phyloP scores from a whole-genome alignment of 2,888 invertebrate species.

The Nemoura dubitans region DNA sequence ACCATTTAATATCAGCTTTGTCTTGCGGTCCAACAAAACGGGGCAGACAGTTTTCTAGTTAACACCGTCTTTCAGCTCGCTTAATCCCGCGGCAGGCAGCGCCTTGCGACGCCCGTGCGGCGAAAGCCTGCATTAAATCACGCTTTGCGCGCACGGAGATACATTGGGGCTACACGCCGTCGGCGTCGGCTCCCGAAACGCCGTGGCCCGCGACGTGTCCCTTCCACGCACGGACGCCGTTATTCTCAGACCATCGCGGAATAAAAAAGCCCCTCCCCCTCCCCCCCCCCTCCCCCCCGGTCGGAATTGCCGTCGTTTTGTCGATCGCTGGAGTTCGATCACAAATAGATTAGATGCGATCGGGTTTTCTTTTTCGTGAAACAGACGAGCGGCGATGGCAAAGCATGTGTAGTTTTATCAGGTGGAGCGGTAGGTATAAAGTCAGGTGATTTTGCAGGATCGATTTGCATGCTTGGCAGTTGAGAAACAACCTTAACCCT shows the following conservation, averaged over 20 bases:
- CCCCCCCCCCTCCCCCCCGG: too few species aligned
- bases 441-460: too few species aligned
- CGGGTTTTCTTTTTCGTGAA: not conserved
- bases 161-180: not conserved
- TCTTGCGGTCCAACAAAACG: not conserved
- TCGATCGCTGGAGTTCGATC: not conserved
- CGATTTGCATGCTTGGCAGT: too few species aligned
- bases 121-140: constrained; percentile 25
- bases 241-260: not conserved
- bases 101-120: not conserved
- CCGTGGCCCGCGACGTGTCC: not conserved
- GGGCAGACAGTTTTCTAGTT: not conserved
- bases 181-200: not conserved
- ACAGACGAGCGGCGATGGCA: not conserved
- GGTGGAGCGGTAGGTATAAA: too few species aligned
- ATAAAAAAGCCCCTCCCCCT: not conserved
- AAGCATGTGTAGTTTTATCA: too few species aligned
- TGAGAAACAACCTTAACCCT: too few species aligned
- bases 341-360: not conserved
- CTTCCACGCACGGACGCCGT: not conserved
- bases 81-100: not conserved
- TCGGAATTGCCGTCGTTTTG: not conserved
- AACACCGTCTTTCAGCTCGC: not conserved
- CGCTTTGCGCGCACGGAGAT: constrained; percentile 30
- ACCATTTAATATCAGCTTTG: constrained; percentile 7